Evolutionary conservation across 2,888 invertebrate species (phyloP).

Genomic region (Scaptomyza parva): DNA sequence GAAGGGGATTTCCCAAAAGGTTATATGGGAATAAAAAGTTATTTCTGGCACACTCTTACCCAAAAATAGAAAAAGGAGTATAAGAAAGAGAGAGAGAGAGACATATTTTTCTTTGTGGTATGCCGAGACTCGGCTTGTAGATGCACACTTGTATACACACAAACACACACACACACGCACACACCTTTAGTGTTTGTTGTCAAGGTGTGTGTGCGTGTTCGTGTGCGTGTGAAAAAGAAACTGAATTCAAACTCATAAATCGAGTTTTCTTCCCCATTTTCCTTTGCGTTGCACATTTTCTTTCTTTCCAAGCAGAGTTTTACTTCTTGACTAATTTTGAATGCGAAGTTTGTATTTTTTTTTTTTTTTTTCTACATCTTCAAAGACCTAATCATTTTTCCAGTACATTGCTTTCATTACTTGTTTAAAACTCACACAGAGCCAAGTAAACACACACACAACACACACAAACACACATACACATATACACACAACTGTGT

Average conservation of each 20-base stretch:
- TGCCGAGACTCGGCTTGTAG: constrained; percentile 19
- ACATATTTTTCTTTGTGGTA: not conserved
- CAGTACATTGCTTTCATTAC: constrained; percentile 77
- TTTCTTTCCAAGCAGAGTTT: constrained; percentile 45
- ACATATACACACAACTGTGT: constrained; percentile 19
- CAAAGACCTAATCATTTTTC: constrained; percentile 70
- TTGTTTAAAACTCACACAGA: constrained; percentile 47
- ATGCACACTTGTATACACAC: constrained; percentile 20
- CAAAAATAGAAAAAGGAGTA: not conserved
- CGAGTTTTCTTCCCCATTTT: constrained; percentile 67
- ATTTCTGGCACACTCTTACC: not conserved
- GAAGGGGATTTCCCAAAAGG: constrained; percentile 15
- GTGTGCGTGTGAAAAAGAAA: constrained; percentile 55
- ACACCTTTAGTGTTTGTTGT: constrained; percentile 9
- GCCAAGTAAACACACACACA: constrained; percentile 31
- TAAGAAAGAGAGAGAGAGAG: not conserved
- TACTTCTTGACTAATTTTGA: constrained; percentile 56
- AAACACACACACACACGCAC: constrained; percentile 15
- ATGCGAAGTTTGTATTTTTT: constrained; percentile 35
- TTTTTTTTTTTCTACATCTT: not conserved
- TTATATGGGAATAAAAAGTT: not conserved
- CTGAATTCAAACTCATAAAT: constrained; percentile 74
- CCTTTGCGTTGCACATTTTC: constrained; percentile 29
- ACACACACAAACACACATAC: constrained; percentile 28
- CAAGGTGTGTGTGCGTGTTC: constrained; percentile 12